phyloP scores from a whole-genome alignment of 2,113 vertebrate genomes.

The Psophia crepitans region DNA sequence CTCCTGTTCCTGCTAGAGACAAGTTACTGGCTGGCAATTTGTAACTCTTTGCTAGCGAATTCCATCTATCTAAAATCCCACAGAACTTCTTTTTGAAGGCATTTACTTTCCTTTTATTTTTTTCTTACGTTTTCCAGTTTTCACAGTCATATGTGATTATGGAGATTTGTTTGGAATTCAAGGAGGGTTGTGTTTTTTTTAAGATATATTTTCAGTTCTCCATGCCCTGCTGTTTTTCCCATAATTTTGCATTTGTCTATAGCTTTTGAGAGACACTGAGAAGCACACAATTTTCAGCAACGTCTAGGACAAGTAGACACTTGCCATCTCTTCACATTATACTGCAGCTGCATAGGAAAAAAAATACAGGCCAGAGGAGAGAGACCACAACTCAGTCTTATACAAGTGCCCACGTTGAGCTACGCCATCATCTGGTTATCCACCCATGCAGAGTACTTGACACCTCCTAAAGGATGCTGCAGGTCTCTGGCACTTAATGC shows the following conservation, averaged over 20 bases:
- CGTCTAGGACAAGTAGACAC: background rate
- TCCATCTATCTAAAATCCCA: background rate
- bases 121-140: background rate
- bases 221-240: background rate
- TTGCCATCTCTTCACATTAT: background rate
- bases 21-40: background rate
- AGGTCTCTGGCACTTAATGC: background rate
- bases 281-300: background rate
- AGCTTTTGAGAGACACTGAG: background rate
- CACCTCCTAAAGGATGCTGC: background rate
- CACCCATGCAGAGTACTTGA: background rate
- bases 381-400: background rate
- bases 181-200: background rate
- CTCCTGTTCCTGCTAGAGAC: background rate
- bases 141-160: background rate
- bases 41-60: background rate
- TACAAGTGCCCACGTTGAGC: background rate
- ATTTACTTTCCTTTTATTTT: background rate
- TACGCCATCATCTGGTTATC: background rate
- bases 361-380: background rate
- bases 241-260: background rate
- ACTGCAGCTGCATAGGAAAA: background rate
- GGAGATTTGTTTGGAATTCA: background rate
- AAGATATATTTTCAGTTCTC: background rate
- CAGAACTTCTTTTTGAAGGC: background rate